These are phyloP conservation scores for Threskiornis aethiopicus DNA, from an alignment of 2,797 vertebrate species.

Conservation along the genomic window DNA sequence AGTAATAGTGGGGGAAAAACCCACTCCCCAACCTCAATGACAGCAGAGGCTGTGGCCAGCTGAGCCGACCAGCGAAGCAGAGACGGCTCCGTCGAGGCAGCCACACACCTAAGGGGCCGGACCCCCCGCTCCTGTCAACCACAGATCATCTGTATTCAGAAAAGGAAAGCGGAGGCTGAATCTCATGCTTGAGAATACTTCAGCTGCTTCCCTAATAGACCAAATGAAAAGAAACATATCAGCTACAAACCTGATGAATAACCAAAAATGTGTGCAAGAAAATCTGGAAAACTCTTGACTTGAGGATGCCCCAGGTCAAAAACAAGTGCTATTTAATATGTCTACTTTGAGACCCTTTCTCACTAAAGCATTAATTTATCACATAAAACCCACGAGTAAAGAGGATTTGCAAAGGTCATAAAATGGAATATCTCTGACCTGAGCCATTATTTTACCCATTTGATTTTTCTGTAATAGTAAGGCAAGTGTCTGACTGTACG, in stretches of 20 bases:
- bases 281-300: not conserved
- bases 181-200: not conserved
- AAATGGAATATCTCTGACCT: not conserved
- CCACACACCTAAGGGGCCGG: rapidly evolving
- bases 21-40: rapidly evolving
- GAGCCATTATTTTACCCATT: not conserved
- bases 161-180: not conserved
- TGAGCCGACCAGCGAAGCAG: not conserved
- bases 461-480: not conserved
- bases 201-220: not conserved
- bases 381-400: not conserved
- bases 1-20: rapidly evolving
- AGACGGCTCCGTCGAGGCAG: not conserved
- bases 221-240: rapidly evolving
- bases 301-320: not conserved
- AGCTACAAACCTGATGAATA: not conserved
- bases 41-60: rapidly evolving
- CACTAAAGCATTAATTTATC: not conserved
- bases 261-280: rapidly evolving
- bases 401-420: slow-evolving; percentile 35
- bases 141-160: not conserved
- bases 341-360: not conserved
- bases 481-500: not conserved
- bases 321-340: not conserved
- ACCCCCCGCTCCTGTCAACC: rapidly evolving